These are phyloP conservation scores for Euwallacea fornicatus DNA, from an alignment of 1,140 invertebrate species.

Conservation along the genomic window DNA sequence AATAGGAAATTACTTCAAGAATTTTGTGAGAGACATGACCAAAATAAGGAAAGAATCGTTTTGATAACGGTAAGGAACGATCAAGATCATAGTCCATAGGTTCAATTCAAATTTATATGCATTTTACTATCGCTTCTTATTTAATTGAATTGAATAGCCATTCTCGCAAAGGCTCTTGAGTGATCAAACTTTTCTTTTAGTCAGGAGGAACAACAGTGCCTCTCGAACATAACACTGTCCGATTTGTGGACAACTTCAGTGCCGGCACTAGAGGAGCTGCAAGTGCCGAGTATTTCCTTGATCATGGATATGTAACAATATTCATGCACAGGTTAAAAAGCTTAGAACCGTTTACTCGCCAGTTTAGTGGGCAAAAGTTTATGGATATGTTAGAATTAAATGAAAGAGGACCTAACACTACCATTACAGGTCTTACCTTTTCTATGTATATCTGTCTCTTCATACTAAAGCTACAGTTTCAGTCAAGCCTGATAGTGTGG, in stretches of 20 bases:
- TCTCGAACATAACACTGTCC: conserved; percentile 93
- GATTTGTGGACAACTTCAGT: conserved; percentile 99
- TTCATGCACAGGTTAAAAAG: conserved; percentile 81
- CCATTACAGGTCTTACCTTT: conserved; percentile 55
- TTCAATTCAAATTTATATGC: too few species aligned
- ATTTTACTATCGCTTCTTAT: too few species aligned
- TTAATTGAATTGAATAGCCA: too few species aligned
- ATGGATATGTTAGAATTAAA: conserved; percentile 77
- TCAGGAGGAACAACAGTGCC: conserved; percentile 97
- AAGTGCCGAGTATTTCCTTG: conserved; percentile 94
- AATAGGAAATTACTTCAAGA: conserved; percentile 69
- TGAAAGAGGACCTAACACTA: conserved; percentile 61
- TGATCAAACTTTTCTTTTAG: conserved; percentile 55
- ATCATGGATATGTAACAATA: conserved; percentile 76
- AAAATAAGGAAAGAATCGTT: conserved; percentile 67
- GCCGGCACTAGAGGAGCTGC: conserved; percentile 91
- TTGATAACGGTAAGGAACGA: conserved; percentile 69
- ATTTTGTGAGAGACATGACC: conserved; percentile 69
- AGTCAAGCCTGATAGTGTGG: conserved; percentile 72
- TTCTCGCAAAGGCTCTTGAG: too few species aligned
- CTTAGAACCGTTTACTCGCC: conserved; percentile 85
- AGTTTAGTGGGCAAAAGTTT: conserved; percentile 77
- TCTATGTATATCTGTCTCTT: background rate
- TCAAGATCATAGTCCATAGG: conserved; percentile 37
- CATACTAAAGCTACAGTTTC: conserved; percentile 37